A percentile compares a stretch with the other conserved stretches of the same genome.
phyloP scores from a whole-genome alignment of 1,140 invertebrate genomes.

The Musca vetustissima region DNA sequence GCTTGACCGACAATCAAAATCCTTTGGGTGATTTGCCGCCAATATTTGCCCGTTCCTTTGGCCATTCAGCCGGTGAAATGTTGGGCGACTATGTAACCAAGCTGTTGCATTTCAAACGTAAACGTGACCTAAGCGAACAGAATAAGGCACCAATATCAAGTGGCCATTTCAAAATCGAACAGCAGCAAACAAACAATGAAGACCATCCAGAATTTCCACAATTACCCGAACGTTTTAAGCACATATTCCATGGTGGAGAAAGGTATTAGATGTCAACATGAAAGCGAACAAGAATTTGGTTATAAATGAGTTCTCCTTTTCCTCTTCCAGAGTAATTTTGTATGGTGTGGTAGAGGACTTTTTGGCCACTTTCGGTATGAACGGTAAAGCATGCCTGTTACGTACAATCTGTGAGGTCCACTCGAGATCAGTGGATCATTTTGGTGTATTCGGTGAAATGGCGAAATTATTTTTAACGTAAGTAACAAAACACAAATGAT shows the following conservation, averaged over 20 bases:
- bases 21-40: constrained; percentile 78
- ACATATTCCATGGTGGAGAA: constrained; percentile 75
- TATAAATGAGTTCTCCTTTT: constrained; percentile 13
- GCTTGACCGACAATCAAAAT: constrained; percentile 82
- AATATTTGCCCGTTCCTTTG: constrained; percentile 70
- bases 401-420: constrained; percentile 84
- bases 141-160: constrained; percentile 17
- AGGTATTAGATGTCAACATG: constrained; percentile 62
- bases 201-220: constrained; percentile 44
- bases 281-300: constrained; percentile 40
- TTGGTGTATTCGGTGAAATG: constrained; percentile 77
- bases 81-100: constrained; percentile 70
- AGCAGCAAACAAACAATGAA: constrained; percentile 32
- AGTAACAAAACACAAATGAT: constrained; percentile 52
- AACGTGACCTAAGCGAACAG: constrained; percentile 49
- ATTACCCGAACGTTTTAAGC: constrained; percentile 47
- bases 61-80: constrained; percentile 67
- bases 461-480: constrained; percentile 80
- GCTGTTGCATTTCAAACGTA: constrained; percentile 67
- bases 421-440: constrained; percentile 73
- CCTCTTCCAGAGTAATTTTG: constrained; percentile 60
- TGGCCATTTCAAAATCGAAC: constrained; percentile 36
- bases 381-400: constrained; percentile 78
- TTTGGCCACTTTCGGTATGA: constrained; percentile 72
- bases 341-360: constrained; percentile 77